Conservation (phyloP, 2,113 vertebrate genomes). For the Neogale vison region DNA sequence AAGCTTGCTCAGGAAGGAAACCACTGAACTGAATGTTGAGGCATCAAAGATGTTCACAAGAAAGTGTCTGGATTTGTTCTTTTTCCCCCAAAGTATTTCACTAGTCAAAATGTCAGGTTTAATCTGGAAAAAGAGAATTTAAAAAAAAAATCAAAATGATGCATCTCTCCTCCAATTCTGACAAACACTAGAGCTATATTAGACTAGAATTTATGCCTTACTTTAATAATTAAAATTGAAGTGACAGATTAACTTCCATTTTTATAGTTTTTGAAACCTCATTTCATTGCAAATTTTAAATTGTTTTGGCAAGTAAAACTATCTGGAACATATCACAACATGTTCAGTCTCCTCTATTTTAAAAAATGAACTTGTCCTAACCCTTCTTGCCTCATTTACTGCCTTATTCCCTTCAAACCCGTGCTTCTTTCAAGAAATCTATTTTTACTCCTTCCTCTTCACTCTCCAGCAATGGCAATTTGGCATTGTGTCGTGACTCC, state of each 20-base stretch:
- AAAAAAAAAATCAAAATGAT: not conserved
- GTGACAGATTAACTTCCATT: constrained; percentile 6
- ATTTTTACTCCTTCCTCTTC: not conserved
- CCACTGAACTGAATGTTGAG: not conserved
- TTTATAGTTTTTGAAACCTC: not conserved
- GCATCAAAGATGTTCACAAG: constrained; percentile 30
- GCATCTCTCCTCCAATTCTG: not conserved
- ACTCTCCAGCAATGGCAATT: not conserved
- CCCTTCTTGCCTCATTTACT: not conserved
- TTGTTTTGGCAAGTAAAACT: not conserved
- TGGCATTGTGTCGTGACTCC: not conserved
- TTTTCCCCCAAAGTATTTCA: not conserved
- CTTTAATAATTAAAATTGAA: constrained; percentile 13
- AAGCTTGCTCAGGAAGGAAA: not conserved
- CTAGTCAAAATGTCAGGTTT: constrained; percentile 25
- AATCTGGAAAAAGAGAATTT: not conserved
- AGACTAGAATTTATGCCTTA: constrained; percentile 38
- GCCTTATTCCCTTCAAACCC: not conserved
- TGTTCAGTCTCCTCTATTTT: not conserved
- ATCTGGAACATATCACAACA: not conserved
- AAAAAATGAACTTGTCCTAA: not conserved
- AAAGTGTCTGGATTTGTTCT: not conserved
- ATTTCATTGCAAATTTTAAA: not conserved
- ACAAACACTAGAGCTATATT: not conserved
- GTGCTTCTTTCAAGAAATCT: not conserved